These are phyloP conservation scores for Cryptocheilus praepositus DNA, from an alignment of 2,888 invertebrate species.

Conservation along the genomic window DNA sequence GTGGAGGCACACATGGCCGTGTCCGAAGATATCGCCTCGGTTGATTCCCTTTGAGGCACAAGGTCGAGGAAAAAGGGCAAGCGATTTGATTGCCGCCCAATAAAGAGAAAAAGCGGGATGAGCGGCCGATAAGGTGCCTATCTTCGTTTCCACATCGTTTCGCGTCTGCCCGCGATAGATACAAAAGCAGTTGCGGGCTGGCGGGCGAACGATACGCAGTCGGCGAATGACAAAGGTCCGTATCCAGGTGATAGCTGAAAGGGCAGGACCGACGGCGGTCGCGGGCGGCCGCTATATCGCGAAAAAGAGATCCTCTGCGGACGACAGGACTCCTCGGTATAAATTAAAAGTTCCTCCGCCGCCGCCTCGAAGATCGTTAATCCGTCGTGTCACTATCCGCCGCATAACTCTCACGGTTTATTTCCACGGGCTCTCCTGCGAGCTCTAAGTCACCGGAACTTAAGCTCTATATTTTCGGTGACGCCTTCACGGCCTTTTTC, in stretches of 20 bases:
- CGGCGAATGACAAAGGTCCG: background rate
- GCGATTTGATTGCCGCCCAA: no score
- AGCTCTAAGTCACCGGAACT: conserved; percentile 56
- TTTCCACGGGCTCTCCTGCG: conserved; percentile 44
- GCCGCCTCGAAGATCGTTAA: conserved; percentile 60
- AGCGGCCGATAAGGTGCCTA: conserved; percentile 17
- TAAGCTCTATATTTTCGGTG: conserved; percentile 55
- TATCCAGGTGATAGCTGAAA: background rate
- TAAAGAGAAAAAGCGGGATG: no score
- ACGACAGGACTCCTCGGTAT: conserved; percentile 46
- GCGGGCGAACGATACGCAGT: background rate
- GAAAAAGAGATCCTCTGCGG: conserved; percentile 26
- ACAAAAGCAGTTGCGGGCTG: background rate
- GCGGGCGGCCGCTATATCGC: conserved; percentile 1
- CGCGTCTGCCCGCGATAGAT: conserved; percentile 33
- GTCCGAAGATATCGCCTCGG: no score
- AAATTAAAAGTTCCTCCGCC: conserved; percentile 61
- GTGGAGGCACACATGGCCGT: no score
- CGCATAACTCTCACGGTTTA: conserved; percentile 53
- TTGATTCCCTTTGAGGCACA: no score
- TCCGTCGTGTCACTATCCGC: conserved; percentile 59
- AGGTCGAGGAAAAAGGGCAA: no score
- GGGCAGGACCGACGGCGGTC: background rate
- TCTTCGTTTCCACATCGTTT: conserved; percentile 55
- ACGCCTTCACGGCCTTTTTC: conserved; percentile 17